Base-by-base conservation (phyloP, 1,140 invertebrate species). In the Bombus terrestris region DNA sequence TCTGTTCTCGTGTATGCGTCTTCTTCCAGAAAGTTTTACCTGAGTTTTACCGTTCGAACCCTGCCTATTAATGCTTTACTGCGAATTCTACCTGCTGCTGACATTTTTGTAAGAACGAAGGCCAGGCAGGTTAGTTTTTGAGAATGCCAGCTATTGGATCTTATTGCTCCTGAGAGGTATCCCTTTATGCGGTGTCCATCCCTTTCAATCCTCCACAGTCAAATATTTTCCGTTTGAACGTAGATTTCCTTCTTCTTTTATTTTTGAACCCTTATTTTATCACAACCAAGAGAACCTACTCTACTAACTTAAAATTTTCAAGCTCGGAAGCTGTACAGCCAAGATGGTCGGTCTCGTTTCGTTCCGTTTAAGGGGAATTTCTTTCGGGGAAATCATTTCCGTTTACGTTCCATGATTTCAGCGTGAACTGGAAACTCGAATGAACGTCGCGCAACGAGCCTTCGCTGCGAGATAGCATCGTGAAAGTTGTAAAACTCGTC, bases 11-110 rank as follows among this genome's bases (percentile, higher is more conserved):
- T 37, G 28, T 41, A 13, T 28, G 25, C 47, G 37, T 72, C 8
- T 32, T 68, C 78, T 75, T 81, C 59, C 28, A 57, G 3, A 32
- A 10, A 18, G 9, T 13, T 62, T 57, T 85, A 85, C 83, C 76
- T 80, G 83, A 66, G 53, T 41, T 53, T 72, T 73, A 72, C 9
- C 15, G 8, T 25, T 15, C 25, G 41, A 28, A 39, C 28, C 59
- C 37, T 69, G 57, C 64, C 32, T 80, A 64, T 69, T 88, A 71
- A 68, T 66, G 47, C 72, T 78, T 79, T 59, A 69, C 68, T 66
- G 62, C 74, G 15, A 81, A 81, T 81, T 18, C 62, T 89, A 89
- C 87, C 88, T 86, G 83, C 69, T 41, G 41, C 8, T 64, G 35
- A 83, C 80, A 83, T 66, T 62, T 53, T 86, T 68, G 59, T 82